Base-by-base conservation (phyloP, 2,888 invertebrate species). In the Agrochola lota region DNA sequence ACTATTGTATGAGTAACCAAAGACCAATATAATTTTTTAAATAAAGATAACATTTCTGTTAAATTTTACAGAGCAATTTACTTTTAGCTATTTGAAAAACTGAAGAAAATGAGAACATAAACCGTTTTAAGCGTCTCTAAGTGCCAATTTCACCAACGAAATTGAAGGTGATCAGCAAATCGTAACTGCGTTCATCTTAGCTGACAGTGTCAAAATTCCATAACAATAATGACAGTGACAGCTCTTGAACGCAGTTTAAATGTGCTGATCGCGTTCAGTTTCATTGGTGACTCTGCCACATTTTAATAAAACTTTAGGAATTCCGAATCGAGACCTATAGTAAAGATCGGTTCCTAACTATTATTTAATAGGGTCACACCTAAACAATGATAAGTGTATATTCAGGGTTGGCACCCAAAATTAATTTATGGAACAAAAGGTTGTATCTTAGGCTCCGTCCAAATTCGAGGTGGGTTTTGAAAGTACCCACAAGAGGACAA, bases 381-480 rank as follows among this genome's bases (percentile, higher is more conserved):
- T 73, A 82, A 81, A 87, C 75, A 80, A 64, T 75, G 83, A 84
- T 85, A 81, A 74, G 78, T 80, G 79, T 80, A 79, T 59, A 83
- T 72, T 78, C 74, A 80, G 77, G 90, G 90, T 89, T 64, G 91
- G 88, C 87, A 85, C 80, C 82, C 67, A 92, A 94, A 94, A 95
- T 95, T 91, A 94, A 95, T 95, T 94, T 94, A 95, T 94, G 90
- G 91, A 90, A 86, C 85, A 90, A 91, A 91, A 91, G 92, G 90
- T 90, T 90, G 90, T 90, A 92, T 90, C 92, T 57, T 23, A 87
- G 81, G 90, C 69, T 69, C 83, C 81, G 89, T 87, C 78, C 62
- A 73, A 88, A 85, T 78, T 81, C 82, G 71, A 84, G 82, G 72
- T 84, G 83, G 80, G 67, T 84, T 86, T 85, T 49, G 26, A 59